Percentiles rank a stretch among this genome's conserved stretches.
Evolutionary conservation across 2,888 invertebrate species (phyloP).

Genomic region (Troilus luridus): DNA sequence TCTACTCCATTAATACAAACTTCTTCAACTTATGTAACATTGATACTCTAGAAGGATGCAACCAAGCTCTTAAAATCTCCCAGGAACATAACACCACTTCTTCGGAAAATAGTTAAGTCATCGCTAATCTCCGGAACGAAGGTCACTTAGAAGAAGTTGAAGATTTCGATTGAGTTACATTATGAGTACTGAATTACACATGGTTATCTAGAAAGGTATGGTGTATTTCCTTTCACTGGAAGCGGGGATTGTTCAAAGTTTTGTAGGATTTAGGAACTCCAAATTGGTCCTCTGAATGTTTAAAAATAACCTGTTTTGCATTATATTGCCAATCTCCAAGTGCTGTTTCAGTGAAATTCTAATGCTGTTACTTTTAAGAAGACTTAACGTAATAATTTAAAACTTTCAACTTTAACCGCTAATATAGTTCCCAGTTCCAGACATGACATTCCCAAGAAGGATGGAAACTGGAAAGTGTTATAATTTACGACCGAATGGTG

Average conservation of each 20-base stretch:
- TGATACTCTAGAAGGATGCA: not conserved
- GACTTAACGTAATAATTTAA: too few relatives aligned
- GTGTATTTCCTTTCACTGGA: not conserved
- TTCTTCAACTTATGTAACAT: not conserved
- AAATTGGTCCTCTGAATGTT: too few relatives aligned
- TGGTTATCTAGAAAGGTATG: not conserved
- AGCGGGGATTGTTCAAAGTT: not conserved
- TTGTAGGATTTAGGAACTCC: not conserved
- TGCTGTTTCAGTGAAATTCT: too few relatives aligned
- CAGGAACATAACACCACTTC: constrained; percentile 12
- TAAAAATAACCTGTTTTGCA: too few relatives aligned
- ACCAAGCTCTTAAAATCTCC: not conserved
- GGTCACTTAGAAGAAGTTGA: not conserved
- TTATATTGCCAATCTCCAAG: too few relatives aligned
- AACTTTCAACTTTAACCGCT: too few relatives aligned
- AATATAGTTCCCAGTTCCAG: too few relatives aligned
- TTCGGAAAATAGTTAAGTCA: constrained; percentile 35
- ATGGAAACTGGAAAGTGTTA: too few relatives aligned
- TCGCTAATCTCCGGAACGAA: constrained; percentile 24
- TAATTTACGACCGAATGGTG: too few relatives aligned
- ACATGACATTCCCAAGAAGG: too few relatives aligned
- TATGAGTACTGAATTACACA: constrained; percentile 26
- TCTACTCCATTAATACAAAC: not conserved
- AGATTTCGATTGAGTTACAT: constrained; percentile 18
- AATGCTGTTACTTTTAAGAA: too few relatives aligned